phyloP scores from a whole-genome alignment of 2,888 invertebrate species.

The Stenodema calcarata region DNA sequence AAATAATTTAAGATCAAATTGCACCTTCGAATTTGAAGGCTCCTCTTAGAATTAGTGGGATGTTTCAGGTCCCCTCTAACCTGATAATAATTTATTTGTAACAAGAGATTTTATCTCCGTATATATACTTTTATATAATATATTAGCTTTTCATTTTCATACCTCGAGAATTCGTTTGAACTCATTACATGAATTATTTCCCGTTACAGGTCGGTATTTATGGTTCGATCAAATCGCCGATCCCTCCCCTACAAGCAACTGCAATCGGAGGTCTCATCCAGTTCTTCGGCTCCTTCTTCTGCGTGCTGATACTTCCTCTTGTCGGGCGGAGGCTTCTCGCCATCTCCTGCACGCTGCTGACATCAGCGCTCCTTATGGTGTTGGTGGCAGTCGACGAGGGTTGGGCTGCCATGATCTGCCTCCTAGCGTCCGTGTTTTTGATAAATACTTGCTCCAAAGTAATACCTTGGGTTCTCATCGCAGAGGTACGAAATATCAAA shows the following conservation, averaged over 20 bases:
- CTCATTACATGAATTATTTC: neutral
- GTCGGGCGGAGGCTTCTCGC: slow-evolving; percentile 43
- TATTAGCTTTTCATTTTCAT: too few species aligned
- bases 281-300: slow-evolving; percentile 71
- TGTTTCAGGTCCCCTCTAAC: too few species aligned
- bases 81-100: too few species aligned
- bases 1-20: too few species aligned
- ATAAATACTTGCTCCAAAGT: slow-evolving; percentile 74
- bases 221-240: slow-evolving; percentile 72
- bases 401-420: slow-evolving; percentile 74
- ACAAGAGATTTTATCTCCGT: too few species aligned
- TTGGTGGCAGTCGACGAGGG: slow-evolving; percentile 63
- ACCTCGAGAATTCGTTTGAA: too few species aligned
- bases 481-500: slow-evolving; percentile 67
- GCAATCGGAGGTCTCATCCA: slow-evolving; percentile 73
- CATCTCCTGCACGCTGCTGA: slow-evolving; percentile 62
- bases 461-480: slow-evolving; percentile 82
- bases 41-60: too few species aligned
- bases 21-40: too few species aligned
- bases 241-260: slow-evolving; percentile 79
- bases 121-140: too few species aligned
- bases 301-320: slow-evolving; percentile 71
- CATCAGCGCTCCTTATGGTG: slow-evolving; percentile 70
- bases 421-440: slow-evolving; percentile 73
- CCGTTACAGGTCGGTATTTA: slow-evolving; percentile 70